Evolutionary conservation across 2,113 vertebrate species (phyloP).

Genomic region (Redunca redunca): DNA sequence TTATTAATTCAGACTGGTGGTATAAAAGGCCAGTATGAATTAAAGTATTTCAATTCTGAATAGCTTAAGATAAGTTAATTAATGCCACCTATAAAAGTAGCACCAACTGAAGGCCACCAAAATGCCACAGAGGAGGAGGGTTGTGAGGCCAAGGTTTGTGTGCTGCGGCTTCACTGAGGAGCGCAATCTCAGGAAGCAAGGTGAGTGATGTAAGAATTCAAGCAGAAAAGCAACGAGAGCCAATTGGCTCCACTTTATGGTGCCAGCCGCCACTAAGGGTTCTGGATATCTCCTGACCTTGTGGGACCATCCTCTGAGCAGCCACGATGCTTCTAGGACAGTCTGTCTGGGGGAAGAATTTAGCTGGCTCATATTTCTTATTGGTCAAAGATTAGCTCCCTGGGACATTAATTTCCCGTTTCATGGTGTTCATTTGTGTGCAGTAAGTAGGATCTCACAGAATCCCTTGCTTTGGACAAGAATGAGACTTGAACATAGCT

Average conservation of each 20-base stretch:
- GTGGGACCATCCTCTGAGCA: background rate
- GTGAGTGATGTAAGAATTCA: fast-evolving
- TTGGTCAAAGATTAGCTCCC: background rate
- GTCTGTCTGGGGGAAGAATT: background rate
- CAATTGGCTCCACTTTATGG: fast-evolving
- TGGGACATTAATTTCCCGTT: background rate
- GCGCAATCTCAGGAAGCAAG: background rate
- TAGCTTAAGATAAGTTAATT: background rate
- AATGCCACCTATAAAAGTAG: background rate
- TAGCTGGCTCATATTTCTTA: background rate
- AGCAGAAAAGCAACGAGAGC: background rate
- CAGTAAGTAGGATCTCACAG: background rate
- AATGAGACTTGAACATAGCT: background rate
- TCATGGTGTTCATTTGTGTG: background rate
- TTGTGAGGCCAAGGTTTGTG: background rate
- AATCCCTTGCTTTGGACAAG: background rate
- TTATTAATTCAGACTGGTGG: constrained; percentile 1
- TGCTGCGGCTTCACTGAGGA: background rate
- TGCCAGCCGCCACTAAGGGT: background rate
- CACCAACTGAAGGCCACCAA: background rate
- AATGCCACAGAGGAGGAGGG: background rate
- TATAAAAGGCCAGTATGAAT: background rate
- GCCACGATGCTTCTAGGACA: background rate
- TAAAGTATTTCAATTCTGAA: background rate
- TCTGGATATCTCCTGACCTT: background rate